These are phyloP conservation scores for Triplophysa dalaica DNA, from an alignment of 2,113 vertebrate species.

Conservation along the genomic window DNA sequence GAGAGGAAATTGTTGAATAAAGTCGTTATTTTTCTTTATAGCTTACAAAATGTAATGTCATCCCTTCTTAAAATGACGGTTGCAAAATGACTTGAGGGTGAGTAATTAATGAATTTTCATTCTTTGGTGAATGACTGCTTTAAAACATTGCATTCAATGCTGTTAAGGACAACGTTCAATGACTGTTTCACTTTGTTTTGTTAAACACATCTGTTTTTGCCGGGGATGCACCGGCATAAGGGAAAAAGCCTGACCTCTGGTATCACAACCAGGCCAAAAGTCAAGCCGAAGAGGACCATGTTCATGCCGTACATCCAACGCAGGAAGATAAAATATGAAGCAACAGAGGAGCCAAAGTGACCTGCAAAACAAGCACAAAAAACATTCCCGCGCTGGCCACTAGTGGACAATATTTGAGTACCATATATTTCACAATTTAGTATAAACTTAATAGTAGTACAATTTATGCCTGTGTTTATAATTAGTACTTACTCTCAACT, in stretches of 20 bases:
- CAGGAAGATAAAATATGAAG: slow-evolving; percentile 98
- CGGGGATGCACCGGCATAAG: background rate
- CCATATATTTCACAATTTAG: background rate
- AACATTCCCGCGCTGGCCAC: background rate
- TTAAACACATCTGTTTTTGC: background rate
- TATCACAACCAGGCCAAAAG: slow-evolving; percentile 95
- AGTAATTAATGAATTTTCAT: too few relatives aligned
- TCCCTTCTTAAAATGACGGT: too few relatives aligned
- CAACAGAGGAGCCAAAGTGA: slow-evolving; percentile 97
- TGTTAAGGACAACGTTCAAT: too few relatives aligned
- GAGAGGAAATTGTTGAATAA: too few relatives aligned
- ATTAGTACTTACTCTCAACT: slow-evolving; percentile 88
- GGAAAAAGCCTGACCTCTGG: slow-evolving; percentile 82
- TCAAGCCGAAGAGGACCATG: slow-evolving; percentile 93
- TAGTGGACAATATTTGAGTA: background rate
- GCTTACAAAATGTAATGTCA: too few relatives aligned
- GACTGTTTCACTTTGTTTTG: too few relatives aligned
- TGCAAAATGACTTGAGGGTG: too few relatives aligned
- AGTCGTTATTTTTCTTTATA: too few relatives aligned
- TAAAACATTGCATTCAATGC: too few relatives aligned
- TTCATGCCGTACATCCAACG: slow-evolving; percentile 99
- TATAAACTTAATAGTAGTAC: background rate
- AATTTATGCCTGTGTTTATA: background rate
- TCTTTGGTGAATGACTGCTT: too few relatives aligned
- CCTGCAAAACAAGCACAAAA: slow-evolving; percentile 67